These are phyloP conservation scores for Pocillopora meandrina DNA, from an alignment of 92 coral and sea anemone species.

Conservation along the genomic window DNA sequence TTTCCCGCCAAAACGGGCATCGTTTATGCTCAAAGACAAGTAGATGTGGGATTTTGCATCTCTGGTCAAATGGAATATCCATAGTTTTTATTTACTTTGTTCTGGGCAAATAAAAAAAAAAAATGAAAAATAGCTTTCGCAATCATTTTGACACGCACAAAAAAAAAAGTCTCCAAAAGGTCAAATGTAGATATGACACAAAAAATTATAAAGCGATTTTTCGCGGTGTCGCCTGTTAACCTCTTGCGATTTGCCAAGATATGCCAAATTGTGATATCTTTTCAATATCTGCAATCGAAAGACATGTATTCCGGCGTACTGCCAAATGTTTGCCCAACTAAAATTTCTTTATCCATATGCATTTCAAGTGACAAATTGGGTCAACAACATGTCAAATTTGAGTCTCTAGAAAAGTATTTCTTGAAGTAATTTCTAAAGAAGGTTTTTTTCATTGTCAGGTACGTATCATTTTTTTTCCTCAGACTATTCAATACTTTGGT, in stretches of 20 bases:
- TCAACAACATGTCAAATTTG: too few species aligned
- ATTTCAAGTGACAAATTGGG: too few species aligned
- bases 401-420: too few species aligned
- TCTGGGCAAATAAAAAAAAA: background rate
- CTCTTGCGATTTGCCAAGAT: slow-evolving; percentile 2
- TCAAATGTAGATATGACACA: background rate
- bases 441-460: background rate
- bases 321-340: background rate
- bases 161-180: background rate
- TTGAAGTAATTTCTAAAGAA: too few species aligned
- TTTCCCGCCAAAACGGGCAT: background rate
- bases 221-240: background rate
- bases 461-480: background rate
- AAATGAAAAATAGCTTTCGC: background rate
- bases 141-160: background rate
- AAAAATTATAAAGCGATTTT: background rate
- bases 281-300: slow-evolving; percentile 4
- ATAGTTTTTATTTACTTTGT: background rate
- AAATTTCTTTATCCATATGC: too few species aligned
- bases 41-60: background rate
- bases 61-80: background rate
- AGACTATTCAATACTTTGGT: background rate
- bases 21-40: background rate
- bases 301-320: slow-evolving; percentile 24
- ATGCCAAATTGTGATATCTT: background rate